Conservation (phyloP, 2,113 vertebrate species). For the Tichodroma muraria region DNA sequence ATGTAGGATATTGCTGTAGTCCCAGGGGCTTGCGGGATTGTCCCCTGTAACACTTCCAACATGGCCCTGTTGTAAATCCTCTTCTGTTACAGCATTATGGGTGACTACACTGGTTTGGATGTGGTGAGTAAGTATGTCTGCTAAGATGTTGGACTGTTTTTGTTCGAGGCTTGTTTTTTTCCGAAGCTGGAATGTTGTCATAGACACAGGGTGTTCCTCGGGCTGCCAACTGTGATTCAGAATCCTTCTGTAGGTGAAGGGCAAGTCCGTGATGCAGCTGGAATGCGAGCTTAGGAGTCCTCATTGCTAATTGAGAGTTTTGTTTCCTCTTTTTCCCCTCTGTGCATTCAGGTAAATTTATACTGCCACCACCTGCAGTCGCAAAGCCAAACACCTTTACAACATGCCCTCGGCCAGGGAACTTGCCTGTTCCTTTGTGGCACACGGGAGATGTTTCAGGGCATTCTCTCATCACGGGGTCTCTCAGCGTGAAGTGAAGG, state of each 20-base stretch:
- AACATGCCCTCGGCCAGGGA: neutral
- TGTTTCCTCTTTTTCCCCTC: neutral
- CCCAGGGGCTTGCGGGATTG: neutral
- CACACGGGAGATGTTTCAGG: accelerated
- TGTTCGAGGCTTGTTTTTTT: neutral
- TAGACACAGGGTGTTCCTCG: neutral
- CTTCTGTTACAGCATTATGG: neutral
- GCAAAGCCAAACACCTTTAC: neutral
- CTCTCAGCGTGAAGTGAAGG: neutral
- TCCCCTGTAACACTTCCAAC: neutral
- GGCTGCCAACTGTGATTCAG: neutral
- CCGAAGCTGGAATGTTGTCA: neutral
- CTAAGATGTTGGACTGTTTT: neutral
- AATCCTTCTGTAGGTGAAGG: neutral
- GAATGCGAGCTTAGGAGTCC: neutral
- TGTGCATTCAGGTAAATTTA: neutral
- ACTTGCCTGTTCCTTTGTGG: neutral
- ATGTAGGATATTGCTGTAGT: neutral
- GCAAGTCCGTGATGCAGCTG: neutral
- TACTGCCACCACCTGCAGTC: neutral
- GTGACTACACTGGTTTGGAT: neutral
- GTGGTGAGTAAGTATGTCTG: neutral
- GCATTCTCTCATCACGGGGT: accelerated
- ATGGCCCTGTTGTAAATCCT: neutral
- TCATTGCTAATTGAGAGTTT: neutral